phyloP scores from a whole-genome alignment of 2,113 vertebrate genomes.

The Puntigrus tetrazona region DNA sequence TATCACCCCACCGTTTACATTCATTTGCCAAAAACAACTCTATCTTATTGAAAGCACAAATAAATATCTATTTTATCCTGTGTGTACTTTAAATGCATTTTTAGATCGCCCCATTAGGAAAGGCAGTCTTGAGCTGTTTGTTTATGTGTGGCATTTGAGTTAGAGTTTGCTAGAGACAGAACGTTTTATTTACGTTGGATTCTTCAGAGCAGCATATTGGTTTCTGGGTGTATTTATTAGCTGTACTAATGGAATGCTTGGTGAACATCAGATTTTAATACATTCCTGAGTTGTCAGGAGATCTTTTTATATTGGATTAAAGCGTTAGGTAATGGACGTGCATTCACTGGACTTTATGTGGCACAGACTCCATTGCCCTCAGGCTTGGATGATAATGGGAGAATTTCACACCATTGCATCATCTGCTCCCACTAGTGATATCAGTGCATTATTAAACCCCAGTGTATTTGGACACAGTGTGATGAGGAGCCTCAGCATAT shows the following conservation, averaged over 20 bases:
- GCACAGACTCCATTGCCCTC: background rate
- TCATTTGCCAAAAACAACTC: background rate
- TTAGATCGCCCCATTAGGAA: background rate
- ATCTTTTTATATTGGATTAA: background rate
- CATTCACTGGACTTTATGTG: background rate
- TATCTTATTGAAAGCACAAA: background rate
- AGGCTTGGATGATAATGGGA: background rate
- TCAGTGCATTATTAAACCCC: background rate
- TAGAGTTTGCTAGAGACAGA: background rate
- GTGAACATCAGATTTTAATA: background rate
- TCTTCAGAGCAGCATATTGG: background rate
- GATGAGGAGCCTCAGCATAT: slow-evolving; percentile 2
- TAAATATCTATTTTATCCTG: background rate
- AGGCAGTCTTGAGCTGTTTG: background rate
- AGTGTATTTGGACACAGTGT: slow-evolving; percentile 15
- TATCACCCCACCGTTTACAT: background rate
- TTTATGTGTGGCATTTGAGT: background rate
- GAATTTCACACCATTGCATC: slow-evolving; percentile 17
- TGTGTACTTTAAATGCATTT: background rate
- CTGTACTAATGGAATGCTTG: background rate
- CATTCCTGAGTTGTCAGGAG: background rate
- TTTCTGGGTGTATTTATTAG: background rate
- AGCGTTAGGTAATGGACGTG: background rate
- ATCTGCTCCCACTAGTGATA: slow-evolving; percentile 39
- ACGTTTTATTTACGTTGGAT: background rate